phyloP scores from a whole-genome alignment of 2,113 vertebrate genomes.

The Melospiza melodia region DNA sequence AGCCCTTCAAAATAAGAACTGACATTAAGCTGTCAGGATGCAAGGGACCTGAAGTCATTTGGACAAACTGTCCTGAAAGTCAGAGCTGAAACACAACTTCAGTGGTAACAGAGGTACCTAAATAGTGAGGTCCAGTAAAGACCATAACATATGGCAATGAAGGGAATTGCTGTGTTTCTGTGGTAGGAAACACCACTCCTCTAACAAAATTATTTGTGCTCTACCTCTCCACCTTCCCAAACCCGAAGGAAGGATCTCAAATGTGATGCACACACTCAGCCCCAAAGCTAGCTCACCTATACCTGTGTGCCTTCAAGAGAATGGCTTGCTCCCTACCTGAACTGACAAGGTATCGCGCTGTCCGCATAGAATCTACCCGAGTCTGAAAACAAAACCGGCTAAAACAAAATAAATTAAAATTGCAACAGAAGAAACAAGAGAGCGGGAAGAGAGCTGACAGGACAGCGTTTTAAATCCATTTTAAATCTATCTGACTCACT shows the following conservation, averaged over 20 bases:
- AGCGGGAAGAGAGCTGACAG: background rate
- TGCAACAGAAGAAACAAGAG: background rate
- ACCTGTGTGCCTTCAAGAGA: background rate
- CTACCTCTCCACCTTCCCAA: background rate
- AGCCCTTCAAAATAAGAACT: background rate
- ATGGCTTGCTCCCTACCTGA: background rate
- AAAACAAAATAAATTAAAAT: background rate
- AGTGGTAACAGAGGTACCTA: background rate
- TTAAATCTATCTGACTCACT: background rate
- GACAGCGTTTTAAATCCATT: background rate
- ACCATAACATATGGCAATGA: background rate
- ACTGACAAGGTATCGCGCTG: background rate
- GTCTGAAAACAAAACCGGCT: background rate
- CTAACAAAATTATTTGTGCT: background rate
- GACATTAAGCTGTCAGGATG: background rate
- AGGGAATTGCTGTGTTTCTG: background rate
- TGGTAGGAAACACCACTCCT: background rate
- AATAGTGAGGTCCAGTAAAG: background rate
- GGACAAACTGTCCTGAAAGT: background rate
- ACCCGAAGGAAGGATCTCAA: background rate
- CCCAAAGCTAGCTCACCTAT: background rate
- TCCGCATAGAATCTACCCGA: background rate
- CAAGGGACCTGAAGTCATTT: background rate
- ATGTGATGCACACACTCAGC: background rate
- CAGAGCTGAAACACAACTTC: background rate